These are phyloP conservation scores for Calliscelio sp. DNA, from an alignment of 2,888 invertebrate species.

Conservation along the genomic window DNA sequence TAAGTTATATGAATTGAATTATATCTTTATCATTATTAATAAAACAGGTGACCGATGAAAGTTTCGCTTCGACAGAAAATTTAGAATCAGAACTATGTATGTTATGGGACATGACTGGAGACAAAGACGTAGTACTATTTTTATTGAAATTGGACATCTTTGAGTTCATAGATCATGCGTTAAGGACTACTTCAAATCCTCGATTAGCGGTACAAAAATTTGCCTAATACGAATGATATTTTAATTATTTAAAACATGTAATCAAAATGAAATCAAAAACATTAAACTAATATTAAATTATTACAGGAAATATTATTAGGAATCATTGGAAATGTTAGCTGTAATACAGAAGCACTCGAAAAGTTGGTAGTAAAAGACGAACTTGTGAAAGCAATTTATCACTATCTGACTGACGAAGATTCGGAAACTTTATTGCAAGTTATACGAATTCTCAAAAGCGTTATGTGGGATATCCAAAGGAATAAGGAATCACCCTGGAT, in stretches of 20 bases:
- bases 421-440: constrained; percentile 91
- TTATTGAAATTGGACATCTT: constrained; percentile 90
- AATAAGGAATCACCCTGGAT: constrained; percentile 79
- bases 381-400: constrained; percentile 87
- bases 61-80: constrained; percentile 86
- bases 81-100: constrained; percentile 92
- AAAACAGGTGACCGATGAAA: constrained; percentile 84
- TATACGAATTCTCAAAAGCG: constrained; percentile 88
- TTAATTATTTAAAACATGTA: too few species aligned
- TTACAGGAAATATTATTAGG: constrained; percentile 93
- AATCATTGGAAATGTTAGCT: constrained; percentile 94
- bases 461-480: constrained; percentile 83
- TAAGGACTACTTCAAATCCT: constrained; percentile 88
- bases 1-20: too few species aligned
- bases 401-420: constrained; percentile 89
- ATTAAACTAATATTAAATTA: background rate
- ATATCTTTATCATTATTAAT: constrained; percentile 2
- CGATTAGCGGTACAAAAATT: constrained; percentile 87
- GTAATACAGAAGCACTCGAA: constrained; percentile 88
- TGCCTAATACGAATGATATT: too few species aligned
- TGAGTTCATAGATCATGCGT: constrained; percentile 88
- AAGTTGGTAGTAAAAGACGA: constrained; percentile 87
- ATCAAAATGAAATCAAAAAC: too few species aligned
- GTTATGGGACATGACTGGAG: constrained; percentile 95
- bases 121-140: constrained; percentile 91